These are phyloP conservation scores for Scomber colias DNA, from an alignment of 2,113 vertebrate species.

Conservation along the genomic window DNA sequence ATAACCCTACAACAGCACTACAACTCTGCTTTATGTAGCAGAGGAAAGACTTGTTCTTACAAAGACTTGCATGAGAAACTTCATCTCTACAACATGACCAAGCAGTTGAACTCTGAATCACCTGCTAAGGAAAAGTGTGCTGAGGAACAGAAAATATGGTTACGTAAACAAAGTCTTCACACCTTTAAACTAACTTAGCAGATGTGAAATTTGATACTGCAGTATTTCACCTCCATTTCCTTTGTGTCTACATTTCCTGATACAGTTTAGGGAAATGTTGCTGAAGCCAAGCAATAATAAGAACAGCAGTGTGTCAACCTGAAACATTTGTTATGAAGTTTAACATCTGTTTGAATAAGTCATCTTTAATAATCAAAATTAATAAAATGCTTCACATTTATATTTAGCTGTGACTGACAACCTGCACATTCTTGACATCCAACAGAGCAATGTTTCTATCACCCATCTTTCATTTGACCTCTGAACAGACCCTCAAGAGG, in stretches of 20 bases:
- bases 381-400: neutral
- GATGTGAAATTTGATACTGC: neutral
- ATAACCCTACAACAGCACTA: neutral
- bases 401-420: neutral
- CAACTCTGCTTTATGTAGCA: neutral
- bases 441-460: no score
- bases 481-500: neutral
- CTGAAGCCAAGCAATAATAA: neutral
- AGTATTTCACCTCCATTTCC: constrained; percentile 17
- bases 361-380: neutral
- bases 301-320: neutral
- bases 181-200: neutral
- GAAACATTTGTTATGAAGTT: neutral
- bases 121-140: neutral
- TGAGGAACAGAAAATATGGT: constrained; percentile 23
- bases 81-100: neutral
- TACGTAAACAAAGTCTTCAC: neutral
- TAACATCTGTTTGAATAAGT: neutral
- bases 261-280: neutral
- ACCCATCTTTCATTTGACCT: neutral
- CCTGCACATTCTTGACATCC: neutral
- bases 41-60: neutral
- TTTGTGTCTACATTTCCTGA: constrained; percentile 23
- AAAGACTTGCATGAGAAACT: neutral
- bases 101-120: neutral